Evolutionary conservation across 1,140 invertebrate genomes (phyloP).

Genomic region (Ladona fulva): DNA sequence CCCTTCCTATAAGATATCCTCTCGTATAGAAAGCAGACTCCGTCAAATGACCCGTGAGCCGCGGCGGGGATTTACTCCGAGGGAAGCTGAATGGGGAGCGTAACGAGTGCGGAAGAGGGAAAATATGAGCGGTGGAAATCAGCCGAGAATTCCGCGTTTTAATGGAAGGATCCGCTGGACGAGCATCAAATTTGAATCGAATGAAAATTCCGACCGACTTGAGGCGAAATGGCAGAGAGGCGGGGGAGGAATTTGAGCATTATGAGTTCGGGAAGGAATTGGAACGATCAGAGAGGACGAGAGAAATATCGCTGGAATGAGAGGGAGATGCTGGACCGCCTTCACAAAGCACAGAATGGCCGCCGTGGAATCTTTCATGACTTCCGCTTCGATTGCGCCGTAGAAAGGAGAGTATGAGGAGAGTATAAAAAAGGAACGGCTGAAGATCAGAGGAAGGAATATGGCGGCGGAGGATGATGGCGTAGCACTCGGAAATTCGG

Average conservation of each 20-base stretch:
- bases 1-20: neutral
- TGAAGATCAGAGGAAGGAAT: neutral
- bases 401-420: neutral
- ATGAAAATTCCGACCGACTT: conserved; percentile 6
- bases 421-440: neutral
- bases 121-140: neutral
- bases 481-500: too few relatives aligned
- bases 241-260: neutral
- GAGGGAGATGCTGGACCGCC: neutral
- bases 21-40: too few relatives aligned
- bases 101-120: neutral
- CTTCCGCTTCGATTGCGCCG: neutral
- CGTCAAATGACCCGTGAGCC: too few relatives aligned
- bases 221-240: neutral
- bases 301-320: neutral
- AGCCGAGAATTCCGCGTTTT: conserved; percentile 13
- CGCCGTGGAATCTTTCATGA: neutral
- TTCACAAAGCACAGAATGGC: neutral
- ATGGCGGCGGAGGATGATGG: too few relatives aligned
- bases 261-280: neutral
- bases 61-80: neutral
- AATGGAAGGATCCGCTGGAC: conserved; percentile 16
- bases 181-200: conserved; percentile 17
- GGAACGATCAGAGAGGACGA: neutral
- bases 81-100: neutral